phyloP scores from a whole-genome alignment of 1,140 invertebrate genomes.

The Protaetia brevitarsis region DNA sequence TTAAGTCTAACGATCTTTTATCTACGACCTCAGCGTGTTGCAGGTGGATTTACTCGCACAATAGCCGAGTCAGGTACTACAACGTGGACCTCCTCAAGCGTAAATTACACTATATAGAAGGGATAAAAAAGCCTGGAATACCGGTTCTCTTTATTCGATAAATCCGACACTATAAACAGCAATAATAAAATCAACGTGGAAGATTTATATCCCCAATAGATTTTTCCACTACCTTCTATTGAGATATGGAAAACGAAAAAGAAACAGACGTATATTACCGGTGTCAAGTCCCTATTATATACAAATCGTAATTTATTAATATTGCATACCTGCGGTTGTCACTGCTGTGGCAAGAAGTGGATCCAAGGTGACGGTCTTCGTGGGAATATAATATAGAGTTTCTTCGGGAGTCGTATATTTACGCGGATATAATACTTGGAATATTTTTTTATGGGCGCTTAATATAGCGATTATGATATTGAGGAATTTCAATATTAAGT shows the following conservation, averaged over 20 bases:
- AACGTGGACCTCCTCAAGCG: background rate
- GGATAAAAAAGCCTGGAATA: background rate
- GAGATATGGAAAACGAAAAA: background rate
- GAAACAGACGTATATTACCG: background rate
- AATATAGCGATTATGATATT: too few species aligned
- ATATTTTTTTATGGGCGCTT: too few species aligned
- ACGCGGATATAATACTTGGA: too few species aligned
- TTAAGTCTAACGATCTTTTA: too few species aligned
- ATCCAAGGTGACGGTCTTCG: too few species aligned
- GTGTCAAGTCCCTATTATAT: background rate
- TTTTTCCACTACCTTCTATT: background rate
- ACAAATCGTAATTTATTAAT: background rate
- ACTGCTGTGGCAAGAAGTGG: background rate
- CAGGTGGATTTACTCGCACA: conserved; percentile 8
- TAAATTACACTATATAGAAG: background rate
- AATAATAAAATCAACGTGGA: conserved; percentile 13
- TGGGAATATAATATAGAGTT: too few species aligned
- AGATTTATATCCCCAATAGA: background rate
- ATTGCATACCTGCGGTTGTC: background rate
- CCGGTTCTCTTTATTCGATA: conserved; percentile 7
- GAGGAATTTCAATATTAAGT: too few species aligned
- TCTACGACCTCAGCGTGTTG: background rate
- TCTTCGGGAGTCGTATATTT: too few species aligned
- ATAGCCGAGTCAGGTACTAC: background rate
- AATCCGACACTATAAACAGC: background rate